Evolutionary conservation across 2,797 vertebrate genomes (phyloP).

Genomic region (Urophycis tenuis): DNA sequence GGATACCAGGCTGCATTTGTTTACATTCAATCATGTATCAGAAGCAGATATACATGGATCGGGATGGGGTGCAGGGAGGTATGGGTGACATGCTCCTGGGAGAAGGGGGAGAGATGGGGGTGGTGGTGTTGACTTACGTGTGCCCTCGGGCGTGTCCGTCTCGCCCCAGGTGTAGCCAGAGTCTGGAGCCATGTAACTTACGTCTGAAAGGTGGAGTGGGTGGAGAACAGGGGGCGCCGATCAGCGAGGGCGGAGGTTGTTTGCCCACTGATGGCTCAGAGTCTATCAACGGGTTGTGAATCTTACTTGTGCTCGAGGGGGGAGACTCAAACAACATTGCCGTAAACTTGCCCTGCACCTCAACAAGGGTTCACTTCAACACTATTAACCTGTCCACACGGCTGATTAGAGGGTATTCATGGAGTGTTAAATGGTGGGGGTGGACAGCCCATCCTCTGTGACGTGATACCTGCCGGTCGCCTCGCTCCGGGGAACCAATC

Average conservation of each 20-base stretch:
- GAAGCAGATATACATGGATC: conserved; percentile 9
- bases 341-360: neutral
- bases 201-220: conserved; percentile 64
- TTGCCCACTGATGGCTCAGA: neutral
- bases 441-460: conserved; percentile 11
- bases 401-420: conserved; percentile 4
- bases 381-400: neutral
- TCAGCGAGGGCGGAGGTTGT: neutral
- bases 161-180: conserved; percentile 69
- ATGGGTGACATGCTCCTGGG: neutral
- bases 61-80: conserved; percentile 5
- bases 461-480: conserved; percentile 69
- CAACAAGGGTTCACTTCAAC: neutral
- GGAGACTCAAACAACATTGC: neutral
- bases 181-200: conserved; percentile 66
- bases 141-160: conserved; percentile 53
- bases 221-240: conserved; percentile 36
- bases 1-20: conserved; percentile 35
- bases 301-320: neutral
- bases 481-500: conserved; percentile 70
- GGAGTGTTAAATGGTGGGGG: neutral
- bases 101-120: conserved; percentile 5
- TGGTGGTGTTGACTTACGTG: conserved; percentile 62
- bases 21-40: conserved; percentile 38
- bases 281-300: neutral